A percentile compares a stretch with the other conserved stretches of the same genome.
Conservation (phyloP, 1,140 invertebrate species). For the Andricus grossulariae region DNA sequence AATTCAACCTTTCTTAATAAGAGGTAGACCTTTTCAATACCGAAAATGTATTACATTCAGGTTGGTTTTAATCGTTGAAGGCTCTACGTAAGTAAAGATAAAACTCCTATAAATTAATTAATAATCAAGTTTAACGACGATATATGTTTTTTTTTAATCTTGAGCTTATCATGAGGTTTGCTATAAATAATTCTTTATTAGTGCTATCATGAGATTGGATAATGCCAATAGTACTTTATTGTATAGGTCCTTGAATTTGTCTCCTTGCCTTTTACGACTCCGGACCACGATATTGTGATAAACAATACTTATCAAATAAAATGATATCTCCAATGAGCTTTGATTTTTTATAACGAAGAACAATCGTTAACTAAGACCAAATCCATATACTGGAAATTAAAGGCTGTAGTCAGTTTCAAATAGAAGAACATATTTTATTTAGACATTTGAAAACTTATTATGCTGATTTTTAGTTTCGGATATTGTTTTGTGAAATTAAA, state of each 20-base stretch:
- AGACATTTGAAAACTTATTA: not conserved
- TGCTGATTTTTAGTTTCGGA: not conserved
- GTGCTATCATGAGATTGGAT: conserved; percentile 22
- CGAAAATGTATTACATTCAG: not conserved
- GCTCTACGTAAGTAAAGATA: not conserved
- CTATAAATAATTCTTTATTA: conserved; percentile 19
- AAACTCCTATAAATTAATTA: conserved; percentile 20
- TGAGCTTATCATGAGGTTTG: not conserved
- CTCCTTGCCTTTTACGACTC: conserved; percentile 16
- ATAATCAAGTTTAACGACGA: conserved; percentile 14
- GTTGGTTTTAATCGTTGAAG: not conserved
- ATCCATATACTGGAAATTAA: not conserved
- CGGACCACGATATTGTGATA: conserved; percentile 2
- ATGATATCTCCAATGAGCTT: not conserved
- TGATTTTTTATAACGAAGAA: not conserved
- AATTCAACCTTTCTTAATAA: not conserved
- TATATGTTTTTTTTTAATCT: conserved; percentile 17
- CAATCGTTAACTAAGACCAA: not conserved
- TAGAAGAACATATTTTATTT: not conserved
- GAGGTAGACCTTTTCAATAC: not conserved
- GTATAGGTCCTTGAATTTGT: not conserved
- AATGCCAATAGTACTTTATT: conserved; percentile 10
- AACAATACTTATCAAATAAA: not conserved
- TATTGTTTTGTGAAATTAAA: not conserved
- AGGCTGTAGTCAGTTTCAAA: not conserved